Evolutionary conservation across 2,888 invertebrate species (phyloP).

Genomic region (Ectropis crepuscularia): DNA sequence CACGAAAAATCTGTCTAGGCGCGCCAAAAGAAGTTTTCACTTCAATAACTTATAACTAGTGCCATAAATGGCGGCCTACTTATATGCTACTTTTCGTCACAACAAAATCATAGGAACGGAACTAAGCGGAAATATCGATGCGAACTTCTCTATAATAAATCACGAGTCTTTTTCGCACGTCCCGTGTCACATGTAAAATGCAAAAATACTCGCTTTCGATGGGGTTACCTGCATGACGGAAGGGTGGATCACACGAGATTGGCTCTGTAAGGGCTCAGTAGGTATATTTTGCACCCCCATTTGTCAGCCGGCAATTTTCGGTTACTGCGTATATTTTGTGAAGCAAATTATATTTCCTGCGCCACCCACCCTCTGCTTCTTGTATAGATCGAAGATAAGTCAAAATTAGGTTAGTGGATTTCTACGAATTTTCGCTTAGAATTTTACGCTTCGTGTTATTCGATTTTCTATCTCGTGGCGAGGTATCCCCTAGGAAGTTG

Average conservation of each 20-base stretch:
- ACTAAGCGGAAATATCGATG: too few species aligned
- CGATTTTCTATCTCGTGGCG: constrained; percentile 6
- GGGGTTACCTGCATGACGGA: constrained; percentile 9
- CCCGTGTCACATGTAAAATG: too few species aligned
- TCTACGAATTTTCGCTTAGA: neutral
- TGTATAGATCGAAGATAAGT: neutral
- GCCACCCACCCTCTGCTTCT: neutral
- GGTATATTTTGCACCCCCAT: constrained; percentile 29
- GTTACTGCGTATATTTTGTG: constrained; percentile 5
- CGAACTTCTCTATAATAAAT: too few species aligned
- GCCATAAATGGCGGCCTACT: too few species aligned
- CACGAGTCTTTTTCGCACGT: too few species aligned
- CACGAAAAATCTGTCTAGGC: too few species aligned
- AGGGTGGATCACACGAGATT: constrained; percentile 17
- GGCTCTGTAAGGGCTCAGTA: constrained; percentile 3
- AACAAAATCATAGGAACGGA: too few species aligned
- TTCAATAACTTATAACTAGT: too few species aligned
- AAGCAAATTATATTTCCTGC: constrained; percentile 13
- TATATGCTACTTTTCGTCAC: too few species aligned
- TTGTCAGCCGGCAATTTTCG: constrained; percentile 26
- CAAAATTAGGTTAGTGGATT: constrained; percentile 1
- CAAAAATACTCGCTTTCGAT: constrained; percentile 2
- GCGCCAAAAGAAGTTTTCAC: too few species aligned
- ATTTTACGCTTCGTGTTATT: neutral
- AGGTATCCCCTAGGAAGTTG: constrained; percentile 12